Evolutionary conservation across 1,140 invertebrate genomes (phyloP).

Genomic region (Cydia fagiglandana): DNA sequence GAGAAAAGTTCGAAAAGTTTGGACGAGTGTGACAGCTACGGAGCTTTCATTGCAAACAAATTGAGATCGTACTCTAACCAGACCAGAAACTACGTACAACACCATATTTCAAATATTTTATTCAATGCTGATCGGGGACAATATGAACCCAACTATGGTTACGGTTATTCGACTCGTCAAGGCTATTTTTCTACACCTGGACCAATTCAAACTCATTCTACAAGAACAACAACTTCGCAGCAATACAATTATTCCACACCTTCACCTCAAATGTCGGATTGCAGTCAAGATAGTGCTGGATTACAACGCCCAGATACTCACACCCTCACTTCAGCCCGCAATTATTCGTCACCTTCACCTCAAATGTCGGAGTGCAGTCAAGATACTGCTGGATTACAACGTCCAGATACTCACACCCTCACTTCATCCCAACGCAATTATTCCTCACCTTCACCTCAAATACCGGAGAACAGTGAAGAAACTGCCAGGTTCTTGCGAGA

Average conservation of each 20-base stretch:
- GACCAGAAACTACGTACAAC: conserved; percentile 30
- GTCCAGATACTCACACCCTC: no score
- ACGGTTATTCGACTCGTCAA: conserved; percentile 21
- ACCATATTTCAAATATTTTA: conserved; percentile 39
- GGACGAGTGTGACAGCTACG: conserved; percentile 30
- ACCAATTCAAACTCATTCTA: conserved; percentile 23
- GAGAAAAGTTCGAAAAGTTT: conserved; percentile 9
- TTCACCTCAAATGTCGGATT: conserved; percentile 28
- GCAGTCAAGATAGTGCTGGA: conserved; percentile 31
- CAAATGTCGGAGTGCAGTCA: conserved; percentile 33
- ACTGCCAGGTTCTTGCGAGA: conserved; percentile 22
- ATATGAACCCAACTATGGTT: conserved; percentile 35
- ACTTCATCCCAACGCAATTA: no score
- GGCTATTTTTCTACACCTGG: no score
- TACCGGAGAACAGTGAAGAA: conserved; percentile 22
- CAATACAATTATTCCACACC: background rate
- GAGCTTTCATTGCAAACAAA: conserved; percentile 39
- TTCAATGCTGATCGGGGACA: conserved; percentile 41
- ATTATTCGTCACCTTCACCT: background rate
- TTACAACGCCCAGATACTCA: no score
- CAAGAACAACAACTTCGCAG: conserved; percentile 29
- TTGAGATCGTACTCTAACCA: conserved; percentile 37
- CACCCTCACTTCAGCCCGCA: no score
- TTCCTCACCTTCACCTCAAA: no score
- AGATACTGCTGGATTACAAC: conserved; percentile 15